Conservation (phyloP, 1,140 invertebrate species). For the Zaprionus nigranus region DNA sequence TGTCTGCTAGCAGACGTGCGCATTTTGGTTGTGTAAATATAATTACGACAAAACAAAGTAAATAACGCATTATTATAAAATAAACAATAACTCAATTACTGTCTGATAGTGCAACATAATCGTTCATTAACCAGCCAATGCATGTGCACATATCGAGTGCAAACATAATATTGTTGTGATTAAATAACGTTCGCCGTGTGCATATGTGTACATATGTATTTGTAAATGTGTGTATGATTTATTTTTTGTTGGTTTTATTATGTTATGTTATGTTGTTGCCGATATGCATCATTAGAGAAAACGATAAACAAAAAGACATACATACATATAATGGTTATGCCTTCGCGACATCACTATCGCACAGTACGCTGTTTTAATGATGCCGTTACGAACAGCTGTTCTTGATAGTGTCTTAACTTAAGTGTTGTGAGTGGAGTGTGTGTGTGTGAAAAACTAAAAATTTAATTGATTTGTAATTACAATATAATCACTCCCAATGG, state of each 20-base stretch:
- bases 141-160: conserved; percentile 3
- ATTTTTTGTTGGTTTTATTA: conserved; percentile 10
- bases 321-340: conserved; percentile 13
- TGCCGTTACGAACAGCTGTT: conserved; percentile 23
- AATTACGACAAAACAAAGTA: conserved; percentile 50
- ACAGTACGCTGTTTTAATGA: conserved; percentile 3
- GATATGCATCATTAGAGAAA: conserved; percentile 3
- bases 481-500: not conserved
- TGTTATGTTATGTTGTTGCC: conserved; percentile 16
- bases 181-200: conserved; percentile 40
- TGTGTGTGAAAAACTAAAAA: not conserved
- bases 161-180: conserved; percentile 32
- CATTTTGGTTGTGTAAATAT: conserved; percentile 53
- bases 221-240: not conserved
- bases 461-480: not conserved
- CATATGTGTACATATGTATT: not conserved
- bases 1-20: conserved; percentile 76
- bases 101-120: conserved; percentile 40
- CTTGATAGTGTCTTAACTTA: not conserved
- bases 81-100: conserved; percentile 35
- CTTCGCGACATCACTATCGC: not conserved
- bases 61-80: conserved; percentile 48
- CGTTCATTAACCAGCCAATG: not conserved
- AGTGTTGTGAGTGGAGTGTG: not conserved
- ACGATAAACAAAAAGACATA: not conserved